Conservation (phyloP, 2,113 vertebrate genomes). For the Puntigrus tetrazona region DNA sequence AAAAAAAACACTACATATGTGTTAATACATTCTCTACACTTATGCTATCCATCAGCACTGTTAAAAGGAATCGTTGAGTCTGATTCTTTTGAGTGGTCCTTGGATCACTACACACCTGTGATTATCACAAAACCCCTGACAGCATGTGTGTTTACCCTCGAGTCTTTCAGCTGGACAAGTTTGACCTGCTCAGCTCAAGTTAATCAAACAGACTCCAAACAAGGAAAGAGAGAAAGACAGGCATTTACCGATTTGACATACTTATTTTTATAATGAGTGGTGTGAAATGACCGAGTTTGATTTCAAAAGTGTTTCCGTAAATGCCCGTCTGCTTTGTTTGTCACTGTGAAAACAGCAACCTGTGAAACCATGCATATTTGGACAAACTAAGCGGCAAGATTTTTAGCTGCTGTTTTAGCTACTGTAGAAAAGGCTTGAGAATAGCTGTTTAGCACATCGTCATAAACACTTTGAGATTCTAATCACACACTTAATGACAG, state of each 20-base stretch:
- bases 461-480: conserved; percentile 17
- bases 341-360: background rate
- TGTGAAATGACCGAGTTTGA: background rate
- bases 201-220: conserved; percentile 26
- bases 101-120: background rate
- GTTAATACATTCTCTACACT: background rate
- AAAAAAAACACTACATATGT: too few relatives aligned
- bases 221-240: background rate
- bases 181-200: conserved; percentile 33
- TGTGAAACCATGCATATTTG: background rate
- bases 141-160: background rate
- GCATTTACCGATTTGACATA: background rate
- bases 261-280: background rate
- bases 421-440: background rate
- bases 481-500: conserved; percentile 35
- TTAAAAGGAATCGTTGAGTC: background rate
- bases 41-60: background rate
- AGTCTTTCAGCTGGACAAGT: conserved; percentile 44
- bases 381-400: background rate
- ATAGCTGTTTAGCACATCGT: background rate
- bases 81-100: background rate
- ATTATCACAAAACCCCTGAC: conserved; percentile 20
- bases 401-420: background rate
- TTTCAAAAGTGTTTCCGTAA: conserved; percentile 15
- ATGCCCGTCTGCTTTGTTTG: background rate